A percentile compares a stretch with the other conserved stretches of the same genome.
phyloP scores from a whole-genome alignment of 2,113 vertebrate genomes.

The Regulus satrapa region DNA sequence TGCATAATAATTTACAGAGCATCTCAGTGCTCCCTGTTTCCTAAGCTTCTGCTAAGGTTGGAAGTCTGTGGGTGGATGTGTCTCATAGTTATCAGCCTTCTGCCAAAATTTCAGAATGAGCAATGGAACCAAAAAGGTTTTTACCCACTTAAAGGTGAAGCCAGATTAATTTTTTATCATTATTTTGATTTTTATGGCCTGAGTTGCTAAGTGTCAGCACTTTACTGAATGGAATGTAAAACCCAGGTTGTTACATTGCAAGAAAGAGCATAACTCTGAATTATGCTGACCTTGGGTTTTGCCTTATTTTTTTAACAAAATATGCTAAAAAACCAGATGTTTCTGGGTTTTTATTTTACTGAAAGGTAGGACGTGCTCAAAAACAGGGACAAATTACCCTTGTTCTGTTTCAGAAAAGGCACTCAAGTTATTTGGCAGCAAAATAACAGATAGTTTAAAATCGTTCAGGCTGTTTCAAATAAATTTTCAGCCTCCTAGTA shows the following conservation, averaged over 20 bases:
- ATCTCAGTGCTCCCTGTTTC: background rate
- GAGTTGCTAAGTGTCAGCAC: background rate
- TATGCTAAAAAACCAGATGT: background rate
- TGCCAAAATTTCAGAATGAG: background rate
- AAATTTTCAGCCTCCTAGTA: background rate
- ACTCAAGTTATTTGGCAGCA: background rate
- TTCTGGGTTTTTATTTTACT: background rate
- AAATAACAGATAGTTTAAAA: background rate
- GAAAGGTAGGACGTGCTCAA: background rate
- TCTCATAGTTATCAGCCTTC: background rate
- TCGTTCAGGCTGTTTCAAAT: too few species aligned
- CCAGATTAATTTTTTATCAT: background rate
- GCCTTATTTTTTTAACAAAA: background rate
- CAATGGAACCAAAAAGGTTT: background rate
- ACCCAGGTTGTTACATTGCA: background rate
- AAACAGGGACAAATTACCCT: background rate
- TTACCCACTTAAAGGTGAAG: background rate
- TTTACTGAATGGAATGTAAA: background rate
- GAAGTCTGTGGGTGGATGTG: background rate
- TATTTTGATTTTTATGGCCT: background rate
- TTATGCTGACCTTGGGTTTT: background rate
- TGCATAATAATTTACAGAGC: background rate
- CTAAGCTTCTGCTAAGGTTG: background rate
- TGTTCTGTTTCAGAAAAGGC: background rate
- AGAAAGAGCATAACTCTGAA: background rate